Conservation (phyloP, 2,113 vertebrate species). For the Cephalopholis sonnerati region DNA sequence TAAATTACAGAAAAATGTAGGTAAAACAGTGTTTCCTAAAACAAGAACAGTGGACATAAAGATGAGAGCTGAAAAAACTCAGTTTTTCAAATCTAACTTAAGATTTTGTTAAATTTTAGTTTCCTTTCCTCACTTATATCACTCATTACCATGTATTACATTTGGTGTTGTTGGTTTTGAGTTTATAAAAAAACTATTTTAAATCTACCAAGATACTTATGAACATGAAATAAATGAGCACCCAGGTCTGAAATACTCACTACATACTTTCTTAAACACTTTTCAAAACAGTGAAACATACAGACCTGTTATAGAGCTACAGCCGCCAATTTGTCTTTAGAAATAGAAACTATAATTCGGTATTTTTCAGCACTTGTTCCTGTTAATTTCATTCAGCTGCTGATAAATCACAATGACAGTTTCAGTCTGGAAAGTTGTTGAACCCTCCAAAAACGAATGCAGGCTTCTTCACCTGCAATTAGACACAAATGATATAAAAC, state of each 20-base stretch:
- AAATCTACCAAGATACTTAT: background rate
- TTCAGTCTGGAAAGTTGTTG: background rate
- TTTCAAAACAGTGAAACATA: background rate
- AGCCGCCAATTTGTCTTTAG: background rate
- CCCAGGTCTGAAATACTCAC: background rate
- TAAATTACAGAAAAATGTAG: background rate
- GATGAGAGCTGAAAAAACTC: background rate
- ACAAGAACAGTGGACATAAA: background rate
- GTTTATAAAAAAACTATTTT: background rate
- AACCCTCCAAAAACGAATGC: background rate
- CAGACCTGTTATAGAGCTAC: background rate
- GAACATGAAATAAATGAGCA: background rate
- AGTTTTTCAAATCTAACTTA: background rate
- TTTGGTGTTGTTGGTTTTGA: background rate
- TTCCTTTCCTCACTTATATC: background rate
- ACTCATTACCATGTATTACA: background rate
- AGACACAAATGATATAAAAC: slow-evolving; percentile 7
- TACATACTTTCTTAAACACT: background rate
- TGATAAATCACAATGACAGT: background rate
- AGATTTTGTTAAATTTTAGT: background rate
- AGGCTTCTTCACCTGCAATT: slow-evolving; percentile 1
- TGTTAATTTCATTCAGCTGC: background rate
- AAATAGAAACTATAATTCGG: background rate
- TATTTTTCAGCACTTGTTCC: background rate
- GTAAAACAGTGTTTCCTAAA: background rate